Base-by-base conservation (phyloP, 2,113 vertebrate species). In the Pangasianodon hypophthalmus region DNA sequence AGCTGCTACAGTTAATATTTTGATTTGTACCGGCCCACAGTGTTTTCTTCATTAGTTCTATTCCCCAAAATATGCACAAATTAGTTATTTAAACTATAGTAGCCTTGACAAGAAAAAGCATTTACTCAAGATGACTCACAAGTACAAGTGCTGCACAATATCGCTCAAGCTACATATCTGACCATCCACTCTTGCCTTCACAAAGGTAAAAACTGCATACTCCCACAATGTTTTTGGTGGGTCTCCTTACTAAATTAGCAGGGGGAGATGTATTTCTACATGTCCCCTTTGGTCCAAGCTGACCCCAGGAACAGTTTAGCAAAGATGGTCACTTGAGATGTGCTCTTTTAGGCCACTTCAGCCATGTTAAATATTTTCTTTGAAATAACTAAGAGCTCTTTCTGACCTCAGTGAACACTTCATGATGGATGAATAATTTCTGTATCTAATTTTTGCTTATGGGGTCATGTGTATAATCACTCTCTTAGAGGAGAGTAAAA, bases 281-380 rank as follows among this genome's bases (percentile, higher is more conserved):
- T 48, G 62, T 41, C 9, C 18, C 24, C 2, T 81, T 73, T 62
- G 44, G 90, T 18, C n/a, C 32, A n/a, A 83, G 71, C 81, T 85
- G 83, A 89, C 85, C 73, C 87, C 52, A 86, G 60, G 71, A 75
- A 71, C 85, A 88, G 87, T 93, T 91, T 91, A 90, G 77, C 60
- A 67, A 16, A 58, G 81, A 81, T 88, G 50, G 82, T 37, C 48
- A 48, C 85, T 88, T 81, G 62, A 88, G 88, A 90, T 90, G 26
- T 62, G 52, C 19, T 50, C 14, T 84, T 58, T 52, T 67, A 60
- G 50, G 37, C 77, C 32, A 46, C 32, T 52, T 88, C 14, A 54
- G n/a, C n/a, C 84, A 91, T 82, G 84, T 85, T 77, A 87, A 92
- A 92, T 90, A 92, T 90, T 82, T 91, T 83, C 91, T 87, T 91